These are phyloP conservation scores for Xenopus laevis DNA, from an alignment of 2,113 vertebrate species.

Conservation along the genomic window DNA sequence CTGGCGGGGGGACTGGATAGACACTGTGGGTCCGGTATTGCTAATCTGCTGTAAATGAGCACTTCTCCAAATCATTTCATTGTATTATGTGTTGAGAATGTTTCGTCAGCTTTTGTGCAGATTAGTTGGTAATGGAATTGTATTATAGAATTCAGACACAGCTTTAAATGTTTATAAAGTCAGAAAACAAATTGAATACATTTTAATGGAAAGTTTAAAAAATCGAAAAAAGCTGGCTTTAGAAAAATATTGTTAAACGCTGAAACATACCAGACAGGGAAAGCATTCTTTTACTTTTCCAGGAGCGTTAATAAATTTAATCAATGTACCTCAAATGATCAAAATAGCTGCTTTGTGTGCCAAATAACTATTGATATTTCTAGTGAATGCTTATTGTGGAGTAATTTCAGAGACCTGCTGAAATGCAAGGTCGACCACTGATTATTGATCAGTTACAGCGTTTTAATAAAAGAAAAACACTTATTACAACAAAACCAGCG, in stretches of 20 bases:
- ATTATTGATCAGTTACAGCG: neutral
- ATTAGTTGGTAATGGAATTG: neutral
- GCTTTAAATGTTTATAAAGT: neutral
- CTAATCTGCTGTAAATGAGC: neutral
- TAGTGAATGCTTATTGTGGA: neutral
- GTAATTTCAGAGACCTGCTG: constrained; percentile 9
- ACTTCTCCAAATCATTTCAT: neutral
- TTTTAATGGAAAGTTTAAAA: neutral
- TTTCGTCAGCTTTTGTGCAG: neutral
- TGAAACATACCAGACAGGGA: neutral
- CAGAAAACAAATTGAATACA: neutral
- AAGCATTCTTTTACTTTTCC: neutral
- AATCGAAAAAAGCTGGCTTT: neutral
- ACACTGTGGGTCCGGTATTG: neutral
- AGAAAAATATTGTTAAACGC: neutral
- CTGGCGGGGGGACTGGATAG: no score
- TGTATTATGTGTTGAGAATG: neutral
- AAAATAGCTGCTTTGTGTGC: neutral
- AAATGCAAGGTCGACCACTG: neutral
- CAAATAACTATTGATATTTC: constrained; percentile 8
- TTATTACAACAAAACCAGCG: neutral
- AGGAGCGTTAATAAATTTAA: neutral
- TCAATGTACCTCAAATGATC: neutral
- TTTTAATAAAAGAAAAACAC: neutral
- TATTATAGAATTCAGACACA: neutral